phyloP scores from a whole-genome alignment of 2,113 vertebrate species.

The Prinia subflava region DNA sequence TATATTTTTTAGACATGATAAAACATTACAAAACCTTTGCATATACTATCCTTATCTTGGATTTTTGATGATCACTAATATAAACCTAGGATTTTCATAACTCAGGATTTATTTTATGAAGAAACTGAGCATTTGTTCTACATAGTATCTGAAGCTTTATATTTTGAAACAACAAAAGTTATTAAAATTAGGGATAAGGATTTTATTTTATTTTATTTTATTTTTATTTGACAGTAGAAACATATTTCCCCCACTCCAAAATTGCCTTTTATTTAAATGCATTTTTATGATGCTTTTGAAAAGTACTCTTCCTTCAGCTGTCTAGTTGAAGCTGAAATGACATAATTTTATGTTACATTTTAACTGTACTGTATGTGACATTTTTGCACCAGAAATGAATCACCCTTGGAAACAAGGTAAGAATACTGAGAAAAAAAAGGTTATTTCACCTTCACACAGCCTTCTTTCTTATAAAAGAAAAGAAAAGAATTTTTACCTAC shows the following conservation, averaged over 20 bases:
- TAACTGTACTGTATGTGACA: not conserved
- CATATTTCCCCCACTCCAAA: not conserved
- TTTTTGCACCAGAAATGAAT: not conserved
- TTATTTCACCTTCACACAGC: not conserved
- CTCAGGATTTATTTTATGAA: not conserved
- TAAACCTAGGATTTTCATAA: not conserved
- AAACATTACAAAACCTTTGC: not conserved
- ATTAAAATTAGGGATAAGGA: not conserved
- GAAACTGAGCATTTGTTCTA: not conserved
- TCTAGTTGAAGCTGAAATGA: conserved; percentile 8
- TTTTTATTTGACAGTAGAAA: not conserved
- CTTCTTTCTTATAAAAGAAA: not conserved
- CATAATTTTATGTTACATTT: not conserved
- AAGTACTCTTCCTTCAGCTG: not conserved
- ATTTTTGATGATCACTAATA: not conserved
- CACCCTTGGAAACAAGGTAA: not conserved
- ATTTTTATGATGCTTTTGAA: not conserved
- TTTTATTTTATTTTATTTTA: not conserved
- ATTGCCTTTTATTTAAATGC: not conserved
- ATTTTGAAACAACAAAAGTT: not conserved
- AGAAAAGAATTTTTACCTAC: not conserved
- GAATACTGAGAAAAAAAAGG: not conserved
- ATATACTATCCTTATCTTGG: not conserved
- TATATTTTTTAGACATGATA: not conserved
- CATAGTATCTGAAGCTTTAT: not conserved